Evolutionary conservation across 2,797 vertebrate genomes (phyloP).

Genomic region (Myripristis murdjan): DNA sequence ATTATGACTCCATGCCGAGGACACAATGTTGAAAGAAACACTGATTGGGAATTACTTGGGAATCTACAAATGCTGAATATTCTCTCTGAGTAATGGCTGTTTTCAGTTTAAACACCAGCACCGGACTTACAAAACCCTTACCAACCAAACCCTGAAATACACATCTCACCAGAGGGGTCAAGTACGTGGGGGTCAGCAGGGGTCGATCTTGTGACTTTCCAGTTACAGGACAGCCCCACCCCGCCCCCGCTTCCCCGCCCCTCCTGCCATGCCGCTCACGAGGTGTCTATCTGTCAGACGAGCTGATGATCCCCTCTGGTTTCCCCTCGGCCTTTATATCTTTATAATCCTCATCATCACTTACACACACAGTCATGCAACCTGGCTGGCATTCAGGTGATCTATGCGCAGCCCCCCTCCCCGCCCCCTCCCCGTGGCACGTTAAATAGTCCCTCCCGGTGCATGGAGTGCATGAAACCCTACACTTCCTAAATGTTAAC

Average conservation of each 20-base stretch:
- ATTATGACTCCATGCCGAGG: too few relatives aligned
- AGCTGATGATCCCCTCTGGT: constrained; percentile 37
- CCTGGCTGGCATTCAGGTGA: constrained; percentile 31
- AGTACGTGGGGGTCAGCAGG: constrained; percentile 29
- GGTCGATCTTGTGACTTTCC: constrained; percentile 58
- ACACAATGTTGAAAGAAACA: too few relatives aligned
- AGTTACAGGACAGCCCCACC: constrained; percentile 51
- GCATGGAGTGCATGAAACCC: constrained; percentile 50
- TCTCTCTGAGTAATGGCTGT: too few relatives aligned
- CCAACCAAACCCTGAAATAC: constrained; percentile 32
- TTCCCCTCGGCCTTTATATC: constrained; percentile 37
- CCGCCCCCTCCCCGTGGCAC: not conserved
- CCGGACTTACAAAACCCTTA: too few relatives aligned
- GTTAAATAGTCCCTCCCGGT: constrained; percentile 45
- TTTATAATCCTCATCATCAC: constrained; percentile 49
- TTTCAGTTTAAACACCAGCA: too few relatives aligned
- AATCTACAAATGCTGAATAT: too few relatives aligned
- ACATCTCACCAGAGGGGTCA: constrained; percentile 37
- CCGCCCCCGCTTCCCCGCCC: constrained; percentile 1
- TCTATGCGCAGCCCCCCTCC: not conserved
- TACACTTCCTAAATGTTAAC: constrained; percentile 67
- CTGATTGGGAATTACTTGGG: too few relatives aligned
- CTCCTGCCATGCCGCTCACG: constrained; percentile 23
- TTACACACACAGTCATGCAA: constrained; percentile 15
- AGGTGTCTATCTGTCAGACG: constrained; percentile 59